Evolutionary conservation across 2,797 vertebrate species (phyloP).

Genomic region (Falco peregrinus): DNA sequence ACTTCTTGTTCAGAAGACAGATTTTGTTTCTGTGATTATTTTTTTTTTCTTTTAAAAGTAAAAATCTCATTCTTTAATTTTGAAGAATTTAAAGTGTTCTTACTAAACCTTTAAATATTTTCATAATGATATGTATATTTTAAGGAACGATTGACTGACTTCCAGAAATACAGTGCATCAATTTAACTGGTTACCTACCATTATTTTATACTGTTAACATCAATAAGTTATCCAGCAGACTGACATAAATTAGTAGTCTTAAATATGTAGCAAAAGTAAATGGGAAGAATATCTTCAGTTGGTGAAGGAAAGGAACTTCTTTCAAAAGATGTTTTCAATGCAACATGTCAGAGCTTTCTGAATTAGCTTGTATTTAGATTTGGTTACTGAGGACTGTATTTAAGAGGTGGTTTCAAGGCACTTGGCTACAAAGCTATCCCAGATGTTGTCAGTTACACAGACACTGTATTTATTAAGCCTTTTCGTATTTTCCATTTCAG

Average conservation of each 20-base stretch:
- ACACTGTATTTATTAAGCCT: constrained; percentile 22
- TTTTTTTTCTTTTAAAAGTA: not conserved
- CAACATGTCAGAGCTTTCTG: constrained; percentile 2
- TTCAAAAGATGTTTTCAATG: constrained; percentile 20
- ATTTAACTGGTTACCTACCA: not conserved
- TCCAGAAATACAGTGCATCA: not conserved
- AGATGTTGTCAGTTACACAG: constrained; percentile 47
- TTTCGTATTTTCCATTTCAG: constrained; percentile 47
- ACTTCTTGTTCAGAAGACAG: not conserved
- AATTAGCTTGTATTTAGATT: constrained; percentile 26
- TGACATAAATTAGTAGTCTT: not conserved
- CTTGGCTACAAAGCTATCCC: constrained; percentile 34
- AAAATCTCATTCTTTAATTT: not conserved
- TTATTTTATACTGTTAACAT: not conserved
- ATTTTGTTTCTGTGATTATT: not conserved
- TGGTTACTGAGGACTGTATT: not conserved
- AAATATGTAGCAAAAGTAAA: not conserved
- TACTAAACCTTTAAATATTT: not conserved
- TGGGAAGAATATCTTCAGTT: not conserved
- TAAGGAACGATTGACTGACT: not conserved
- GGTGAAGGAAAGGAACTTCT: not conserved
- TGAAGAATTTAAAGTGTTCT: not conserved
- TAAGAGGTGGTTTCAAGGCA: constrained; percentile 37
- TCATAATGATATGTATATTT: not conserved
- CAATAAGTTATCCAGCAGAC: not conserved